Evolutionary conservation across 2,797 vertebrate genomes (phyloP).

Genomic region (Characodon lateralis): DNA sequence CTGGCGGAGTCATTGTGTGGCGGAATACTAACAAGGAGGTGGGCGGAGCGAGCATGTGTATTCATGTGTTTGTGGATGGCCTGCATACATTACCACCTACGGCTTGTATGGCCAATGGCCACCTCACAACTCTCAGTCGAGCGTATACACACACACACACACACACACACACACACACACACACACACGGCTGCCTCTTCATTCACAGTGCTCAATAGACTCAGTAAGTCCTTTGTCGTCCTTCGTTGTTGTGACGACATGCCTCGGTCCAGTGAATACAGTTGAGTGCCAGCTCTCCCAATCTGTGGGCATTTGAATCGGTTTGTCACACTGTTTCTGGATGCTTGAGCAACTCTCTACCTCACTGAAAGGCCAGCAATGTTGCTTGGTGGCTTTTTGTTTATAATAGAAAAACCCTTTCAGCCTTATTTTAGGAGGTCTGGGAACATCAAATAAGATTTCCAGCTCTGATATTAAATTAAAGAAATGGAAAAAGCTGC

Average conservation of each 20-base stretch:
- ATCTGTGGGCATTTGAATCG: constrained; percentile 78
- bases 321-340: constrained; percentile 73
- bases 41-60: constrained; percentile 64
- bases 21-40: constrained; percentile 65
- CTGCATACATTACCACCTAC: constrained; percentile 83
- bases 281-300: constrained; percentile 63
- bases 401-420: constrained; percentile 16
- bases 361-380: constrained; percentile 16
- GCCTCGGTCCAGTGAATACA: constrained; percentile 71
- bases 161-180: constrained; percentile 27
- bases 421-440: constrained; percentile 33
- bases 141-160: constrained; percentile 23
- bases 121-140: constrained; percentile 42
- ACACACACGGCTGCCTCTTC: constrained; percentile 64
- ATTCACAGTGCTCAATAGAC: constrained; percentile 77
- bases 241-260: constrained; percentile 81
- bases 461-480: constrained; percentile 60
- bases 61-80: constrained; percentile 74
- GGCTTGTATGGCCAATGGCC: constrained; percentile 63
- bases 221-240: constrained; percentile 81
- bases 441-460: constrained; percentile 57
- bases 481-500: constrained; percentile 22
- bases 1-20: constrained; percentile 66
- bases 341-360: constrained; percentile 29
- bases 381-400: constrained; percentile 15